A percentile compares a stretch with the other conserved stretches of the same genome.
Conservation (phyloP, 2,797 vertebrate genomes). For the Staurois parvus region DNA sequence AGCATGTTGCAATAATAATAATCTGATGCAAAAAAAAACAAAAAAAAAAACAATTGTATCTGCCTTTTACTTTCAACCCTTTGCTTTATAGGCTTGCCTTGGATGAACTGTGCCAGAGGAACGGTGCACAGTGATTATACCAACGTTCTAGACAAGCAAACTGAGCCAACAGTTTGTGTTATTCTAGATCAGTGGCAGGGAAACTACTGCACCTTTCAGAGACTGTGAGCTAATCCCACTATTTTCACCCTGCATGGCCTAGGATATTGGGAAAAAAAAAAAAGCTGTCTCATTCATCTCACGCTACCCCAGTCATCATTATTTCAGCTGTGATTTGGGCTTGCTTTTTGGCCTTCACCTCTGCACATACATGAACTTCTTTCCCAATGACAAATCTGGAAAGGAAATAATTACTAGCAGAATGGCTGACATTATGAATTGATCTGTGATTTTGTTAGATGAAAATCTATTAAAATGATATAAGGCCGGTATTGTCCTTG, state of each 20-base stretch:
- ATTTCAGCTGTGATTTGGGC: conserved; percentile 41
- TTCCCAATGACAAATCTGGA: conserved; percentile 13
- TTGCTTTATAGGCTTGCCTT: conserved; percentile 26
- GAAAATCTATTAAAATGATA: conserved; percentile 24
- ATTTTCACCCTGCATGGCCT: conserved; percentile 52
- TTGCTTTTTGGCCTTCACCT: conserved; percentile 13
- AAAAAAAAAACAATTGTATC: conserved; percentile 29
- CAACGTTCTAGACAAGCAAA: conserved; percentile 25
- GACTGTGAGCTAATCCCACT: conserved; percentile 46
- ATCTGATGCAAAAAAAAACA: conserved; percentile 60
- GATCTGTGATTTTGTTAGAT: not conserved
- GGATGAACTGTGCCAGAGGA: conserved; percentile 28
- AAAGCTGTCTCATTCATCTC: conserved; percentile 39
- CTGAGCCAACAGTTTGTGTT: conserved; percentile 29
- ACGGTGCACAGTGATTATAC: conserved; percentile 14
- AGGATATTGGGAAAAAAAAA: not conserved
- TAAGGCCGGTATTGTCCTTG: conserved; percentile 28
- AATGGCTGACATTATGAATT: not conserved
- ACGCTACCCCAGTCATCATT: conserved; percentile 26
- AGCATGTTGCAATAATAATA: conserved; percentile 63
- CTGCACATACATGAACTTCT: not conserved
- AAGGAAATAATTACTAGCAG: conserved; percentile 1
- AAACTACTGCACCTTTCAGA: conserved; percentile 42
- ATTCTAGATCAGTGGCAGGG: conserved; percentile 43
- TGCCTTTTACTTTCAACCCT: conserved; percentile 56